Evolutionary conservation across 1,140 invertebrate genomes (phyloP), one percentile per base, ranked within the genome.

Genomic region (Adoxophyes honmai): DNA sequence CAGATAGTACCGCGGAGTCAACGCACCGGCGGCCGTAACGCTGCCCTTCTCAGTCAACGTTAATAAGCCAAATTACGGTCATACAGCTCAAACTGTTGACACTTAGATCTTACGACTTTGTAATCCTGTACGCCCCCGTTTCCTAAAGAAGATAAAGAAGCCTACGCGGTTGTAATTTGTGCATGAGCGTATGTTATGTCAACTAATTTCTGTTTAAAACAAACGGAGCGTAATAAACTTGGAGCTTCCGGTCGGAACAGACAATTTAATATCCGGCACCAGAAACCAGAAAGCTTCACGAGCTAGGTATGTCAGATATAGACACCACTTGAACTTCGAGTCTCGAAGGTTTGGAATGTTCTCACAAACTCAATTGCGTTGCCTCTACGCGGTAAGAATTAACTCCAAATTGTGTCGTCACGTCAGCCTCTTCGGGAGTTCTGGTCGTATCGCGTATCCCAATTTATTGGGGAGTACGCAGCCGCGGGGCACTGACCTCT

Each of bases 401-500:
- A 48, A 11, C 21, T 48, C 21, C 21, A 48, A 48, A 21, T 28
- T 48, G 42, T 48, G 42, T n/a, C 42, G 11, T 48, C 16, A 36
- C 34, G n/a, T 36, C 8, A 9, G 34, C 34, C 3, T 11, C 8
- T n/a, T n/a, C n/a, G n/a, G n/a, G 42, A n/a, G 36, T 13, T 28
- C n/a, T n/a, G n/a, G n/a, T n/a, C n/a, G 21, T 2, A 28, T 6
- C 36, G 28, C n/a, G 10, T 48, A 10, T 48, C 21, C 42, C 34
- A 34, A 52, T 54, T 18, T 60, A 55, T 58, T 58, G 54, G 44
- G 54, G 36, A 33, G 56, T 59, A 48, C 28, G 14, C 33, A 48
- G 21, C 36, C 61, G 56, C 60, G 64, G 70, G 73, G 63, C 81
- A 78, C 42, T 79, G 81, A 87, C 78, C 84, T 78, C 62, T 82